Conservation (phyloP, 2,797 vertebrate species). For the Macropodus opercularis region DNA sequence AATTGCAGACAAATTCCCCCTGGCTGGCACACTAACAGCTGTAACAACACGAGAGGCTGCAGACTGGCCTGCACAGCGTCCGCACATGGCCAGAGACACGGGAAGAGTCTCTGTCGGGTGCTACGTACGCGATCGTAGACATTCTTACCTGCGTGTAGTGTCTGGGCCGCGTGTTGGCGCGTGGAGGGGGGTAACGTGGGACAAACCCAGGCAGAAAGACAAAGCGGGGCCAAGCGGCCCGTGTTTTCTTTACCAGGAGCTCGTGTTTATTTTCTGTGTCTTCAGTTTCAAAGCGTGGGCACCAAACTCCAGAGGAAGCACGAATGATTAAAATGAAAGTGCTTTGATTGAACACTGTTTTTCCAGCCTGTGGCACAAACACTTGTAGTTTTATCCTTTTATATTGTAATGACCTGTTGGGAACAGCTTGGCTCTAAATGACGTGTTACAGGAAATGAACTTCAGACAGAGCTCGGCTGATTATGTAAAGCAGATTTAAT, state of each 20-base stretch:
- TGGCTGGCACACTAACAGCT: slow-evolving; percentile 79
- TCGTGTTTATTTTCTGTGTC: slow-evolving; percentile 81
- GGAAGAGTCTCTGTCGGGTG: no score
- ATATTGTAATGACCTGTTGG: slow-evolving; percentile 65
- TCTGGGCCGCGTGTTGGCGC: slow-evolving; percentile 12
- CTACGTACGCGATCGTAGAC: no score
- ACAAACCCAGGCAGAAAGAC: slow-evolving; percentile 56
- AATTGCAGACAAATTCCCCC: slow-evolving; percentile 81
- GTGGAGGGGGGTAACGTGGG: slow-evolving; percentile 2
- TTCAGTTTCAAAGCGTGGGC: slow-evolving; percentile 82
- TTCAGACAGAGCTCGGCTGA: slow-evolving; percentile 52
- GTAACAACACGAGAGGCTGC: slow-evolving; percentile 76
- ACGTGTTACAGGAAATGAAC: slow-evolving; percentile 69
- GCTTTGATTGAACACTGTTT: slow-evolving; percentile 77
- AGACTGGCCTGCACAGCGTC: slow-evolving; percentile 70
- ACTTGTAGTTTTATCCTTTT: slow-evolving; percentile 74
- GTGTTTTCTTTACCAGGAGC: slow-evolving; percentile 75
- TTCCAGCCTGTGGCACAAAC: slow-evolving; percentile 80
- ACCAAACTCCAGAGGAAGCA: slow-evolving; percentile 74
- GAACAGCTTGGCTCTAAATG: slow-evolving; percentile 56
- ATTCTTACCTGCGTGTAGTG: slow-evolving; percentile 34
- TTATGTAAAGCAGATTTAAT: slow-evolving; percentile 60
- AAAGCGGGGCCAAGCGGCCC: slow-evolving; percentile 53
- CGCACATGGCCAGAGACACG: slow-evolving; percentile 46
- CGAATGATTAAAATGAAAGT: slow-evolving; percentile 77